Base-by-base conservation (phyloP, 2,888 invertebrate species). In the Neelides folsomi region DNA sequence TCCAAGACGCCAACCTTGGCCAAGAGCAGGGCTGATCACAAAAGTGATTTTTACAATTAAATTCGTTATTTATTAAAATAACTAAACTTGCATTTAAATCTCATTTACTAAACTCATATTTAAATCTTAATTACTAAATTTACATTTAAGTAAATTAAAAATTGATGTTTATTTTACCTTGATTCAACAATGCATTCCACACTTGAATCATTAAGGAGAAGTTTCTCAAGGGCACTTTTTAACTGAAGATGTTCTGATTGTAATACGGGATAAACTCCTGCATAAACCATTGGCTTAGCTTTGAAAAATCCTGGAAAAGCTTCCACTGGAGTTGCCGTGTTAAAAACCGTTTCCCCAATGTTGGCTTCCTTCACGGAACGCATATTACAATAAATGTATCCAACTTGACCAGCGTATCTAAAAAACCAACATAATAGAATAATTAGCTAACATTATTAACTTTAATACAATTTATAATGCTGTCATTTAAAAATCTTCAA, bases 171-270 rank as follows among this genome's bases (percentile, higher is more conserved):
- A 27, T 35, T 56, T 51, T 72, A 86, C 88, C 87, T 89, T 5
- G 83, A 80, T 72, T 94, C 94, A 13, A 80, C 69, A 38, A 75
- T 75, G 4, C 90, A 75, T n/a, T 80, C 77, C 4, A 97, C 94
- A 54, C 88, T 92, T 6, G 88, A 84, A 72, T 98, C 97, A 71
- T 94, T 98, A 39, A 98, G 74, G n/a, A 81, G 78, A 43, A 98
- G 75, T 71, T 90, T 90, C 57, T 90, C 89, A 49, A 98, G 82
- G 10, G 97, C 88, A 66, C 75, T 79, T 64, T 82, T 76, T 13
- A 94, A 73, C 49, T 75, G 74, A 0, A 77, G 68, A 67, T 84
- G 83, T 67, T 92, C 84, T 0, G 88, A 84, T 67, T 92, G 89
- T 70, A 94, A 90, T 46, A 83, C 76, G 0, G 97, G 95, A 72